Evolutionary conservation across 1,140 invertebrate genomes (phyloP).

Genomic region (Drosophila cardini): DNA sequence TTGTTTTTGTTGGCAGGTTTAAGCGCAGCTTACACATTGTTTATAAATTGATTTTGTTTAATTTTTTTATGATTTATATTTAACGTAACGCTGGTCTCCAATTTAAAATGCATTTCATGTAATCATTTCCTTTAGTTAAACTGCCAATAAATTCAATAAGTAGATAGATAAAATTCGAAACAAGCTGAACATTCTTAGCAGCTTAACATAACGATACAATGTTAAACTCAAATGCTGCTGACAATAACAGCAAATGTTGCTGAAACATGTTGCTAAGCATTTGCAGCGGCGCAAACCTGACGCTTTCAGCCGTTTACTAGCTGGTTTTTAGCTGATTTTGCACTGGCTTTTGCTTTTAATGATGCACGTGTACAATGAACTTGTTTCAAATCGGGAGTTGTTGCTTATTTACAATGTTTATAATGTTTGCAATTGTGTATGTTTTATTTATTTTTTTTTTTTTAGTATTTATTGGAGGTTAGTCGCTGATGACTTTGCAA

Average conservation of each 20-base stretch:
- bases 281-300: conserved; percentile 5
- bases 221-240: conserved; percentile 3
- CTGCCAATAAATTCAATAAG: neutral
- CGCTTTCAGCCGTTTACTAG: conserved; percentile 26
- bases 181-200: neutral
- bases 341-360: conserved; percentile 49
- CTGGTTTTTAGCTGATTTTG: conserved; percentile 19
- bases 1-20: conserved; percentile 63
- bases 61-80: conserved; percentile 20
- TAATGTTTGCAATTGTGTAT: conserved; percentile 8
- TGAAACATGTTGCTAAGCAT: conserved; percentile 33
- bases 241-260: conserved; percentile 21
- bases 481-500: conserved; percentile 73
- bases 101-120: neutral
- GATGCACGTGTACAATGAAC: conserved; percentile 79
- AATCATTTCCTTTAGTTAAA: conserved; percentile 17
- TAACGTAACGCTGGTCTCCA: neutral
- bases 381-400: conserved; percentile 68
- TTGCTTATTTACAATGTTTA: conserved; percentile 9
- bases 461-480: conserved; percentile 64
- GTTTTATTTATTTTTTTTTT: conserved; percentile 31
- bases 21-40: conserved; percentile 40
- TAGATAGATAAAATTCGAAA: neutral
- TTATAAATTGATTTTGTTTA: conserved; percentile 37
- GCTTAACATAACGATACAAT: neutral